Evolutionary conservation across 2,888 invertebrate genomes (phyloP).

Genomic region (Pomacea canaliculata): DNA sequence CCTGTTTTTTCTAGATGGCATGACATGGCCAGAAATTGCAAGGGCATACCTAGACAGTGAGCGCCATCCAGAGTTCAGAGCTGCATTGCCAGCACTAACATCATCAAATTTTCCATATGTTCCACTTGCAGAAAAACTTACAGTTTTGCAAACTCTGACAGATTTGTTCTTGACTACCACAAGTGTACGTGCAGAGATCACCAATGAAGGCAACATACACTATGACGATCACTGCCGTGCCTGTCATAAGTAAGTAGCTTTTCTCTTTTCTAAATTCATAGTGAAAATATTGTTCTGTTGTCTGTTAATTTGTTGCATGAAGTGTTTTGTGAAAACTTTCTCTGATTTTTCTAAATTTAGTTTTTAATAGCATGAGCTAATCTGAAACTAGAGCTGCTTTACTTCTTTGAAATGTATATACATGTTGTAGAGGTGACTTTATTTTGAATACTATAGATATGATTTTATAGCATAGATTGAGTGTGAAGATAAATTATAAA

Average conservation of each 20-base stretch:
- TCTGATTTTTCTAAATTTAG: background rate
- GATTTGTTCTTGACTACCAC: conserved; percentile 95
- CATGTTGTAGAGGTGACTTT: too few relatives aligned
- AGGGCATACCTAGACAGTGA: conserved; percentile 91
- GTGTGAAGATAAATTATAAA: too few relatives aligned
- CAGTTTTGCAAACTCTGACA: conserved; percentile 85
- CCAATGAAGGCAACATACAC: conserved; percentile 83
- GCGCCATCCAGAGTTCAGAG: conserved; percentile 70
- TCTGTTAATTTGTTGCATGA: background rate
- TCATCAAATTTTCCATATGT: conserved; percentile 64
- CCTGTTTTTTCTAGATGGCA: conserved; percentile 90
- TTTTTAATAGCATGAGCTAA: too few relatives aligned
- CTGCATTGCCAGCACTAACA: conserved; percentile 57
- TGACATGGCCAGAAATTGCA: conserved; percentile 96
- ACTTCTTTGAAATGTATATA: too few relatives aligned
- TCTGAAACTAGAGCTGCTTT: too few relatives aligned
- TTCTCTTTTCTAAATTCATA: background rate
- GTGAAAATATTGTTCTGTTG: background rate
- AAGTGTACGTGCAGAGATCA: conserved; percentile 91
- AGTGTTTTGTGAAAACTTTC: background rate
- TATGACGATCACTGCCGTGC: conserved; percentile 71
- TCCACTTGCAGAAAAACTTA: conserved; percentile 62
- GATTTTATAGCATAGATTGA: too few relatives aligned
- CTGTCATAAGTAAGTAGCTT: conserved; percentile 65
- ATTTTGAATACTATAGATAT: too few relatives aligned